A percentile compares a stretch with the other conserved stretches of the same genome.
Conservation (phyloP, 1,140 invertebrate genomes). For the Palaemon carinicauda region DNA sequence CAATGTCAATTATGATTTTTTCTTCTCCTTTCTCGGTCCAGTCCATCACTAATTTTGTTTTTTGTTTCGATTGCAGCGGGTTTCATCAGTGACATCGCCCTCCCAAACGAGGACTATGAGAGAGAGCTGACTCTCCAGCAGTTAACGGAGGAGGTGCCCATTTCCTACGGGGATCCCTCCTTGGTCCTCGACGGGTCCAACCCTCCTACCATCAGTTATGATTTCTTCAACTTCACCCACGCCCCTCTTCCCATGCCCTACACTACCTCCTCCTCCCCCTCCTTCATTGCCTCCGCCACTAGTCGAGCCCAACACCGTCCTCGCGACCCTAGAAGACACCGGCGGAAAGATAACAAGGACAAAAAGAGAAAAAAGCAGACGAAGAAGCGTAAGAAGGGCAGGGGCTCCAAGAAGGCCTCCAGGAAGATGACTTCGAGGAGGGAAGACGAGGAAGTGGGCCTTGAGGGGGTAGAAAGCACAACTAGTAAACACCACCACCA, state of each 20-base stretch:
- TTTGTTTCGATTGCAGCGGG: background rate
- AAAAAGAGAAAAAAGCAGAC: background rate
- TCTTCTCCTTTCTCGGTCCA: too few species aligned
- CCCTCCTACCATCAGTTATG: background rate
- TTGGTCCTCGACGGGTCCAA: background rate
- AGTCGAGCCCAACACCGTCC: background rate
- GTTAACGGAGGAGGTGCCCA: background rate
- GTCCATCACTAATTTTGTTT: background rate
- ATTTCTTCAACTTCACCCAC: background rate
- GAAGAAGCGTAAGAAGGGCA: background rate
- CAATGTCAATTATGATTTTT: too few species aligned
- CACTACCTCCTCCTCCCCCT: background rate
- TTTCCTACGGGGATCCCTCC: background rate
- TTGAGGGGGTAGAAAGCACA: background rate
- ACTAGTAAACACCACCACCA: background rate
- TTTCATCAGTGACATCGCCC: slow-evolving; percentile 44
- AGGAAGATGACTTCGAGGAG: background rate
- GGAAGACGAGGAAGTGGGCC: background rate
- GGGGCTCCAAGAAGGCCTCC: background rate
- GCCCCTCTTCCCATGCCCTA: background rate
- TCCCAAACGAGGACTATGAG: slow-evolving; percentile 33
- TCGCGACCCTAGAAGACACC: slow-evolving; percentile 10
- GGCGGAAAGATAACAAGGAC: slow-evolving; percentile 7
- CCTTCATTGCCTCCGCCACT: background rate
- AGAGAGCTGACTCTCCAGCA: slow-evolving; percentile 11